Conservation (phyloP, 2,113 vertebrate genomes). For the Indicator indicator region DNA sequence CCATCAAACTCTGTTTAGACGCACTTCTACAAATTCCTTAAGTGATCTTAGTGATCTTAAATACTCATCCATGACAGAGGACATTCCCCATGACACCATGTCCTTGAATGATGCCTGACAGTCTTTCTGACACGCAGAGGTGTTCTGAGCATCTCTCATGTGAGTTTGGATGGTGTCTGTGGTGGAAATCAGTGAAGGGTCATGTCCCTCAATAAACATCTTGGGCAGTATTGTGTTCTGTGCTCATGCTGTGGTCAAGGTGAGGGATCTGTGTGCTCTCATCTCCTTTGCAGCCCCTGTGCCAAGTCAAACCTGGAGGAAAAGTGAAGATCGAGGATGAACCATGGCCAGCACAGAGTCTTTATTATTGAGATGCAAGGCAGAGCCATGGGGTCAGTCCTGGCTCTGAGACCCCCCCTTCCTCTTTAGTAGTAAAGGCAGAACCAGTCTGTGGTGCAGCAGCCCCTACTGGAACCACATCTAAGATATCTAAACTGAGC, state of each 20-base stretch:
- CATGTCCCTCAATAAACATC: fast-evolving
- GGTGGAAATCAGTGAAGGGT: background rate
- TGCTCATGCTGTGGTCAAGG: background rate
- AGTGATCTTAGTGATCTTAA: background rate
- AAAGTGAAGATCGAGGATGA: background rate
- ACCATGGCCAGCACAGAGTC: background rate
- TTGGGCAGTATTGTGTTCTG: background rate
- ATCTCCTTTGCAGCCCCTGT: background rate
- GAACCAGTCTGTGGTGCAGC: background rate
- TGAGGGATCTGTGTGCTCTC: background rate
- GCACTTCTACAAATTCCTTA: background rate
- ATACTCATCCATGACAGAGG: background rate
- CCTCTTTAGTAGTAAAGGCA: background rate
- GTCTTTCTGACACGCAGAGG: fast-evolving
- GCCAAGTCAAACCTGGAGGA: background rate
- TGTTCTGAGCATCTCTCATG: fast-evolving
- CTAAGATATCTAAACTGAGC: background rate
- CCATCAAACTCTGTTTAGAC: background rate
- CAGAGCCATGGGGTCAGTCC: background rate
- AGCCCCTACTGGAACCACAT: background rate
- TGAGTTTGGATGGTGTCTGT: background rate
- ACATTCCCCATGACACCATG: fast-evolving
- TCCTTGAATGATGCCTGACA: background rate
- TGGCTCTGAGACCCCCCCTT: background rate
- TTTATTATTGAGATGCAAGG: conserved; percentile 13